Evolutionary conservation across 1,140 invertebrate genomes (phyloP).

Genomic region (Calliphora vicina): DNA sequence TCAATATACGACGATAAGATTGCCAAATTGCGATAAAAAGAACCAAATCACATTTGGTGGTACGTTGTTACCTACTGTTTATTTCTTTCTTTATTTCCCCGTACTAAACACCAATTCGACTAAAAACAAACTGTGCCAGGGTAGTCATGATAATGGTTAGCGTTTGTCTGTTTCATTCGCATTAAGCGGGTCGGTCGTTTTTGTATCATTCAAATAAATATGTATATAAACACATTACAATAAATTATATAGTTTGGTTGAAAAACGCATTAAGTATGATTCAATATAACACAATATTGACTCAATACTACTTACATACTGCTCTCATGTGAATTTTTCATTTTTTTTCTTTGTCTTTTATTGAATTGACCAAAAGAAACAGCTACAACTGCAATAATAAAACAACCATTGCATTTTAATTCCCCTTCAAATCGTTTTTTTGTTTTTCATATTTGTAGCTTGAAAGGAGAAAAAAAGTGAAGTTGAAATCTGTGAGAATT

Average conservation of each 20-base stretch:
- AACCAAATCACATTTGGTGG: constrained; percentile 21
- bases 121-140: not conserved
- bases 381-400: no score
- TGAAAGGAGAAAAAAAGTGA: not conserved
- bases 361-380: not conserved
- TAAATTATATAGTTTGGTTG: not conserved
- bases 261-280: constrained; percentile 9
- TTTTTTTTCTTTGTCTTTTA: not conserved
- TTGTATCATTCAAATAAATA: not conserved
- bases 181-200: not conserved
- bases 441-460: no score
- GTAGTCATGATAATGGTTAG: not conserved
- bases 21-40: constrained; percentile 33
- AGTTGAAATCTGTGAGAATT: constrained; percentile 28
- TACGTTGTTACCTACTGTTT: constrained; percentile 15
- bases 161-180: not conserved
- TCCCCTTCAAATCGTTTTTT: not conserved
- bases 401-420: not conserved
- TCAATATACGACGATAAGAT: constrained; percentile 26
- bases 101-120: not conserved
- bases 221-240: not conserved
- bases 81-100: not conserved
- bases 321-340: not conserved
- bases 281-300: not conserved
- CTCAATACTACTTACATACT: no score